Evolutionary conservation across 2,797 vertebrate species (phyloP).

Genomic region (Lutjanus campechanus): DNA sequence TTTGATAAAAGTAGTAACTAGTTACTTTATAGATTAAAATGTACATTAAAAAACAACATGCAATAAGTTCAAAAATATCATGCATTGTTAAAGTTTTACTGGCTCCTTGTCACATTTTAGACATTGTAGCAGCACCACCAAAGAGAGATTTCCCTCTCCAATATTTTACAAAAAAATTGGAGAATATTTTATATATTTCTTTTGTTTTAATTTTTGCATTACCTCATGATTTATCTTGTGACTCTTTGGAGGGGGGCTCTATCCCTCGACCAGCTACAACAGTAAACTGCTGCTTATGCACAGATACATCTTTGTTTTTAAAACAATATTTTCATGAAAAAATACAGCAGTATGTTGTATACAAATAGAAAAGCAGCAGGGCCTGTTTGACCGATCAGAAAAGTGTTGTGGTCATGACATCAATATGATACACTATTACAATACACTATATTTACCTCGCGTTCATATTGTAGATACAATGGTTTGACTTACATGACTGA

Average conservation of each 20-base stretch:
- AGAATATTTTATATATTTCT: neutral
- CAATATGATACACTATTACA: too few relatives aligned
- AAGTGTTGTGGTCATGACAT: too few relatives aligned
- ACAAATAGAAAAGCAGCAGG: too few relatives aligned
- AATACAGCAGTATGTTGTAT: too few relatives aligned
- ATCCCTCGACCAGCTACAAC: neutral
- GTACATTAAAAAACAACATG: neutral
- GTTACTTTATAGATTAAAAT: too few relatives aligned
- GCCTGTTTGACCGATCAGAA: too few relatives aligned
- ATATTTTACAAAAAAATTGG: neutral
- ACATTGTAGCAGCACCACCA: neutral
- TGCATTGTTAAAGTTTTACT: neutral
- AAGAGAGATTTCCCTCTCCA: neutral
- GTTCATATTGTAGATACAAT: too few relatives aligned
- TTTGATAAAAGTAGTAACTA: too few relatives aligned
- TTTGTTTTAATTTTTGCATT: neutral
- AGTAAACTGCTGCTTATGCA: neutral
- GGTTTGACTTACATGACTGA: too few relatives aligned
- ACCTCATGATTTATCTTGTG: neutral
- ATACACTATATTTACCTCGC: too few relatives aligned
- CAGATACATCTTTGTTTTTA: neutral
- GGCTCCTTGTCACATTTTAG: neutral
- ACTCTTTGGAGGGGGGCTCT: neutral
- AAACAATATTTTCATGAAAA: too few relatives aligned
- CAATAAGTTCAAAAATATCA: neutral